Percentiles rank a stretch among this genome's conserved stretches.
phyloP scores from a whole-genome alignment of 2,113 vertebrate genomes.

The Recurvirostra avosetta region DNA sequence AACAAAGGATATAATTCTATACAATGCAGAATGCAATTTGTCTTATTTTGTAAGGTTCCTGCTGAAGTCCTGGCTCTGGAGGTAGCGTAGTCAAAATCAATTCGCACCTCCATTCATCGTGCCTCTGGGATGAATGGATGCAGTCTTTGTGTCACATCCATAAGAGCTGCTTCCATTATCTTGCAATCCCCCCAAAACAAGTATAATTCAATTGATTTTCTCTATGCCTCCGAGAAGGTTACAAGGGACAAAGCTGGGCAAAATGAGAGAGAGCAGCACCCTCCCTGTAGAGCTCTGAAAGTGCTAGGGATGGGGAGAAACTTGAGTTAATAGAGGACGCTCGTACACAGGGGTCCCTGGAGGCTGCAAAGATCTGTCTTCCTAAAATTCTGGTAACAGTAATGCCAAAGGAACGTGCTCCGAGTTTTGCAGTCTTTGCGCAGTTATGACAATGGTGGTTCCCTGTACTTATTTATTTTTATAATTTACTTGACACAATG shows the following conservation, averaged over 20 bases:
- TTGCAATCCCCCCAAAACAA: slow-evolving; percentile 18
- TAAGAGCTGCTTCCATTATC: slow-evolving; percentile 45
- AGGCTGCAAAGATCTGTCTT: not conserved
- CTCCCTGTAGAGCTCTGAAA: not conserved
- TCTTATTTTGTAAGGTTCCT: slow-evolving; percentile 63
- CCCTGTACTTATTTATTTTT: not conserved
- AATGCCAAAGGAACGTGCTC: not conserved
- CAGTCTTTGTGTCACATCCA: not conserved
- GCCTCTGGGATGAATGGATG: slow-evolving; percentile 41
- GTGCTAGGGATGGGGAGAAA: not conserved
- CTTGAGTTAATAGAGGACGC: not conserved
- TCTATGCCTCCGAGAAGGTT: not conserved
- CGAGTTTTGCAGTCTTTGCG: not conserved
- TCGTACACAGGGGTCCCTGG: not conserved
- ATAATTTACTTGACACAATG: not conserved
- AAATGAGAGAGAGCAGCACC: not conserved
- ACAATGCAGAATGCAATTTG: slow-evolving; percentile 50
- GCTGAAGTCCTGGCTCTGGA: slow-evolving; percentile 10
- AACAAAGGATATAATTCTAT: slow-evolving; percentile 62
- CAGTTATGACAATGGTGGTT: not conserved
- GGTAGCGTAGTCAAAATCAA: slow-evolving; percentile 63
- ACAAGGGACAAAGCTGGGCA: not conserved
- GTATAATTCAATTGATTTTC: slow-evolving; percentile 39
- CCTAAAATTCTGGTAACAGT: not conserved
- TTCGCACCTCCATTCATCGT: slow-evolving; percentile 62